Conservation (phyloP, 1,140 invertebrate species). For the Pantala flavescens region DNA sequence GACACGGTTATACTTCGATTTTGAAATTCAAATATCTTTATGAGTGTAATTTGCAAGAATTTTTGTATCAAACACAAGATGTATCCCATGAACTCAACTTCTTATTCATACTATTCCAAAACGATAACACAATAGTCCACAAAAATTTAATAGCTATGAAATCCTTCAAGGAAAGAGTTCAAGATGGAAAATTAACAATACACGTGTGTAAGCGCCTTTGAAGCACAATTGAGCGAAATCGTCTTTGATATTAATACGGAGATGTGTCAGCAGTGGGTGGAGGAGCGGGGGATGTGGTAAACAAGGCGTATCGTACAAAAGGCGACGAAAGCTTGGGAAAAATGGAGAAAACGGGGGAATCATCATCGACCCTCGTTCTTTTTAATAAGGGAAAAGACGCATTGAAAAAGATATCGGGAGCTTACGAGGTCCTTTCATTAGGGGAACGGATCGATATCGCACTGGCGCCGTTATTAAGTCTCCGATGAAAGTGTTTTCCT, state of each 20-base stretch:
- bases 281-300: neutral
- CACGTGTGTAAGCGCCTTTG: too few species aligned
- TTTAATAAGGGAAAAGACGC: slow-evolving; percentile 2
- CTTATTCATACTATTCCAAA: too few species aligned
- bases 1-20: too few species aligned
- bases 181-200: too few species aligned
- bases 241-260: neutral
- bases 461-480: neutral
- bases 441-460: neutral
- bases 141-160: too few species aligned
- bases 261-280: neutral
- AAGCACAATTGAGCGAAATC: too few species aligned
- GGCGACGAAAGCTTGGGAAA: neutral
- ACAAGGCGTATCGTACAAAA: neutral
- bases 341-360: neutral
- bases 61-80: too few species aligned
- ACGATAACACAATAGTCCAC: too few species aligned
- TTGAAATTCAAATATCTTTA: too few species aligned
- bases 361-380: neutral
- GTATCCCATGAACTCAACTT: too few species aligned
- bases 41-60: too few species aligned
- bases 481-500: neutral
- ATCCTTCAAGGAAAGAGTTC: too few species aligned
- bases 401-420: neutral
- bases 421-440: neutral